phyloP scores from a whole-genome alignment of 2,113 vertebrate genomes.

The Carollia perspicillata region DNA sequence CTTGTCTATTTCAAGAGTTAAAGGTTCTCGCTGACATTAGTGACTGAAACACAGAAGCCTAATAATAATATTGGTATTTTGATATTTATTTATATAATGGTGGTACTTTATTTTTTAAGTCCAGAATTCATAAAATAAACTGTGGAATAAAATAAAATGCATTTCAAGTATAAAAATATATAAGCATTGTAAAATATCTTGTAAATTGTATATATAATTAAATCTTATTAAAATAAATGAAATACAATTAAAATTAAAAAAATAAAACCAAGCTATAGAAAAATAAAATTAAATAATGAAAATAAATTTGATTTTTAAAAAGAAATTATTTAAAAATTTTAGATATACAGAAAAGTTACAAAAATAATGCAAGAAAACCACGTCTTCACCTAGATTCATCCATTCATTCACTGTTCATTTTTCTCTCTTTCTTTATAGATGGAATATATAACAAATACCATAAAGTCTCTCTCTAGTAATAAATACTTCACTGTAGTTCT shows the following conservation, averaged over 20 bases:
- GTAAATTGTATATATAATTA: neutral
- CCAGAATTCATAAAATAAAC: constrained; percentile 7
- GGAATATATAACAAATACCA: neutral
- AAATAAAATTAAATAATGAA: constrained; percentile 18
- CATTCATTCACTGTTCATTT: neutral
- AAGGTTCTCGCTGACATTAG: neutral
- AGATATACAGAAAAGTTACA: constrained; percentile 13
- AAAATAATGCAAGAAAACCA: neutral
- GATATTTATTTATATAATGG: neutral
- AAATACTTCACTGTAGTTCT: constrained; percentile 14
- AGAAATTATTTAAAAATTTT: neutral
- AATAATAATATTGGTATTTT: constrained; percentile 20
- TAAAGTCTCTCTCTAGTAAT: constrained; percentile 6
- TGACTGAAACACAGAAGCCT: neutral
- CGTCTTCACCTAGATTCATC: neutral
- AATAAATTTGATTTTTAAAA: neutral
- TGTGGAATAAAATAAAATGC: constrained; percentile 1
- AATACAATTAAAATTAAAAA: constrained; percentile 3
- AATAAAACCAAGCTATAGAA: constrained; percentile 12
- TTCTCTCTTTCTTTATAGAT: neutral
- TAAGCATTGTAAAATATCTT: neutral
- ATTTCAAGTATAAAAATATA: constrained; percentile 26
- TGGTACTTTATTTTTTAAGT: neutral
- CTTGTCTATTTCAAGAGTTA: neutral
- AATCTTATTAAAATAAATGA: constrained; percentile 28